These are phyloP conservation scores for Peromyscus attwateri DNA, from an alignment of 2,797 vertebrate genomes.

Conservation along the genomic window DNA sequence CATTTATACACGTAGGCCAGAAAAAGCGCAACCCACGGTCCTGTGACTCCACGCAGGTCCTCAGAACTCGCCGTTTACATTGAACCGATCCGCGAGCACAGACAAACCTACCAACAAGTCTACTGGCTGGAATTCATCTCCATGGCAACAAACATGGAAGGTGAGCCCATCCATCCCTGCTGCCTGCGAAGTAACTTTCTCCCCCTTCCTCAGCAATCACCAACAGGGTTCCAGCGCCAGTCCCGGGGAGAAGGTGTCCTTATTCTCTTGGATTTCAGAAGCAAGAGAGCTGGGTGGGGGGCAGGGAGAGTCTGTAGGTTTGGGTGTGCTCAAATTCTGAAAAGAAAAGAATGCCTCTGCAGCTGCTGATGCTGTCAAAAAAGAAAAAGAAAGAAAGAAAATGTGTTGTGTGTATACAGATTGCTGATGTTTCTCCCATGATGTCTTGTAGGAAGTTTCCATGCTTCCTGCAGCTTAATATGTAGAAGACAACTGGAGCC, in stretches of 20 bases:
- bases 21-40: slow-evolving; percentile 42
- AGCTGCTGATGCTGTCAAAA: neutral
- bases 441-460: slow-evolving; percentile 84
- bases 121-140: slow-evolving; percentile 77
- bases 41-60: slow-evolving; percentile 72
- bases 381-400: neutral
- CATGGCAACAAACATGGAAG: slow-evolving; percentile 83
- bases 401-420: slow-evolving; percentile 25
- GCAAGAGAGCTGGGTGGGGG: neutral
- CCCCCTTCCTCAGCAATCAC: slow-evolving; percentile 46
- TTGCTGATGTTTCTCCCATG: slow-evolving; percentile 75
- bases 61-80: slow-evolving; percentile 49
- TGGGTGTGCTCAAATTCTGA: slow-evolving; percentile 61
- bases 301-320: slow-evolving; percentile 37
- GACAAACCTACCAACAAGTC: slow-evolving; percentile 72
- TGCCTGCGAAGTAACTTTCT: slow-evolving; percentile 78
- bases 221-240: slow-evolving; percentile 41
- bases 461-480: slow-evolving; percentile 69
- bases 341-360: slow-evolving; percentile 23
- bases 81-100: slow-evolving; percentile 57
- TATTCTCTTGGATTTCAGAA: slow-evolving; percentile 63
- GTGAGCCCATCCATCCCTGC: slow-evolving; percentile 67
- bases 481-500: slow-evolving; percentile 41
- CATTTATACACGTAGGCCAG: slow-evolving; percentile 74
- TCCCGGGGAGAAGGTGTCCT: slow-evolving; percentile 54